phyloP scores from a whole-genome alignment of 2,113 vertebrate genomes.

The Callocephalon fimbriatum region DNA sequence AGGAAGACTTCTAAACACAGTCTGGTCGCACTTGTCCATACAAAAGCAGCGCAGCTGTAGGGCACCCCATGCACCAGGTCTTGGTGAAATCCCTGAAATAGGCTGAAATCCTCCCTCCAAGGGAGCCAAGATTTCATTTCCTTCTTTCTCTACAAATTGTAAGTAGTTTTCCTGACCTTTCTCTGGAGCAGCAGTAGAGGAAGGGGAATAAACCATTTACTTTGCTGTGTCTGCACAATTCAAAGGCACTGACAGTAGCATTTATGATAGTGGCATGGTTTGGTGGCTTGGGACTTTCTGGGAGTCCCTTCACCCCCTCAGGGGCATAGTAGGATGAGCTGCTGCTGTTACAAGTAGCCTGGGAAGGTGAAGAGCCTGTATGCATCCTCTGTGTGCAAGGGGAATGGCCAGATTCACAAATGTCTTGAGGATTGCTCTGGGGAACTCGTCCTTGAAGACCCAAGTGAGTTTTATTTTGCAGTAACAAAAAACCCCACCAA shows the following conservation, averaged over 20 bases:
- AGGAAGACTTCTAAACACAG: neutral
- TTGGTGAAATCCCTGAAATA: neutral
- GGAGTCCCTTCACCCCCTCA: neutral
- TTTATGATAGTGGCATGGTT: neutral
- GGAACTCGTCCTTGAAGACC: neutral
- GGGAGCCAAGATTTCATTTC: neutral
- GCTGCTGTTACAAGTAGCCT: neutral
- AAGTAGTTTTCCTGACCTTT: neutral
- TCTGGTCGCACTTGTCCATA: neutral
- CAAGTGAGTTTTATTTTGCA: neutral
- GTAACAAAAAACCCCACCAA: neutral
- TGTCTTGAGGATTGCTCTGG: neutral
- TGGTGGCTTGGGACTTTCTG: neutral
- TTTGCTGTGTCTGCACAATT: neutral
- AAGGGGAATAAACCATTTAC: neutral
- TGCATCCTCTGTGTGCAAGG: neutral
- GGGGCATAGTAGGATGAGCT: neutral
- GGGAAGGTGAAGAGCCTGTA: neutral
- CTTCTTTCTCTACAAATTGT: neutral
- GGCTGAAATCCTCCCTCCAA: neutral
- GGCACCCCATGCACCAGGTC: neutral
- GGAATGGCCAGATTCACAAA: neutral
- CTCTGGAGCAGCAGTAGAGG: neutral
- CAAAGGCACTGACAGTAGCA: neutral
- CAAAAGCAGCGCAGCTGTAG: neutral